Base-by-base conservation (phyloP, 2,888 invertebrate genomes). In the Drosophila aldrichi region DNA sequence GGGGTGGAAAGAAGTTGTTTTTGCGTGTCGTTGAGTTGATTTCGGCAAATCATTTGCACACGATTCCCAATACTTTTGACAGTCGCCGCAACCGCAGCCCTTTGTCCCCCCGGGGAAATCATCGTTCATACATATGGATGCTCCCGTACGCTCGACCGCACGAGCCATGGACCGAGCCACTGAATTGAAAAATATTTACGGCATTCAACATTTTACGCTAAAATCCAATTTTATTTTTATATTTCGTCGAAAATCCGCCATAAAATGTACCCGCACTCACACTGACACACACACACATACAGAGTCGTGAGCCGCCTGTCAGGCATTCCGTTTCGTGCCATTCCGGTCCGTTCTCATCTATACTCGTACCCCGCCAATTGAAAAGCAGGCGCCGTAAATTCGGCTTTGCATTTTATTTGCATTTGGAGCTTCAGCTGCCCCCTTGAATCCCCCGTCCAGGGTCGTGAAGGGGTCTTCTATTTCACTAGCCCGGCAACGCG, bases 221-320 rank as follows among this genome's bases (percentile, higher is more conserved):
- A 89, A 86, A 86, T 86, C 85, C 89, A 86, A 86, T 86, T 89
- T 86, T 81, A 89, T 89, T 86, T 86, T 86, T 88, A 88, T 88
- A 88, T 79, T 79, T 77, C 64, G 74, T 72, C 69, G 78, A 82
- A 81, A 86, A 86, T 86, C 74, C 78, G 83, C 84, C 76, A 88
- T 85, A 85, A 88, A 85, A 81, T 73, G 63, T 57, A 57, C 65
- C 56, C 68, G 57, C 63, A 51, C 48, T 0, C 48, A 49, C n/a
- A 10, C 10, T n/a, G 12, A 5, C 32, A 29, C 48, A 48, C 12
- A 29, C 8, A n/a, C 43, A 7, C 12, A 7, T 29, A 9, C 9
- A 32, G 4, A 59, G 48, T 58, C 48, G 29, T 46, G 54, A 55
- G 20, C 61, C 65, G 65, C 46, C 46, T 40, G 65, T n/a, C 25